Conservation (phyloP, 2,888 invertebrate genomes). For the Monoplex corrugatus region DNA sequence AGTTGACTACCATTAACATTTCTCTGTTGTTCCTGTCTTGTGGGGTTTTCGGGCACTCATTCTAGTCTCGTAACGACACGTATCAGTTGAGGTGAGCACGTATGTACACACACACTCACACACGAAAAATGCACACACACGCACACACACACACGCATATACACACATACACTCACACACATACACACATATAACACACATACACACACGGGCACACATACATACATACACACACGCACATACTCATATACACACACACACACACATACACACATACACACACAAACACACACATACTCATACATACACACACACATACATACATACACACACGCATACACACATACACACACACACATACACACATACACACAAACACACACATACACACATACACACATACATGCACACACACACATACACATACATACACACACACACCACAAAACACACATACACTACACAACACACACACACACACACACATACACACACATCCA, state of each 20-base stretch:
- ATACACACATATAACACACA: background rate
- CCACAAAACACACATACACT: no score
- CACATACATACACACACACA: background rate
- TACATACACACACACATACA: constrained; percentile 5
- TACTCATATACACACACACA: background rate
- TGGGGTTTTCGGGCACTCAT: no score
- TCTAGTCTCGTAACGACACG: no score
- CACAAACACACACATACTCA: background rate
- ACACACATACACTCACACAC: background rate
- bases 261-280: constrained; percentile 1
- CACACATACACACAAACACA: background rate
- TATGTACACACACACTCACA: no score
- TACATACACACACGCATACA: no score
- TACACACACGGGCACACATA: constrained; percentile 4
- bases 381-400: background rate
- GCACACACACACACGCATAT: no score
- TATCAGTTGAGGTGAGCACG: no score
- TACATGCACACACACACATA: constrained; percentile 4
- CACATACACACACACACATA: no score
- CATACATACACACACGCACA: background rate
- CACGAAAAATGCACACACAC: background rate
- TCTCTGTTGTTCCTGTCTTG: no score
- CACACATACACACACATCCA: no score
- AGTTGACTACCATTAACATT: no score
- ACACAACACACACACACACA: no score